A percentile compares a stretch with the other conserved stretches of the same genome.
These are phyloP conservation scores for Schizothorax lantsangensis DNA, from an alignment of 2,797 vertebrate genomes.

Conservation along the genomic window DNA sequence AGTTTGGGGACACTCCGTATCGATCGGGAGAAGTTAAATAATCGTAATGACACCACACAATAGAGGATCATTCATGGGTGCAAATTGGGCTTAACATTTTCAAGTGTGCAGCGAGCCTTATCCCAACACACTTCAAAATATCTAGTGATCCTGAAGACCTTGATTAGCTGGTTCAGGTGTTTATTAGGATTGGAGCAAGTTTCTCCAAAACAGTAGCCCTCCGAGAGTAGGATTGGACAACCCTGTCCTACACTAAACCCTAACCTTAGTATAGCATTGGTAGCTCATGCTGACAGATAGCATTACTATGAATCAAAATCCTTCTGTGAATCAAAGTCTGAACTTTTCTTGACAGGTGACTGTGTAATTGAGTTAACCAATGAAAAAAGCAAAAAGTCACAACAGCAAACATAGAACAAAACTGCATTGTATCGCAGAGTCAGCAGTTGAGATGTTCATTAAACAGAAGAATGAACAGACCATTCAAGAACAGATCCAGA, in stretches of 20 bases:
- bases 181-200: not conserved
- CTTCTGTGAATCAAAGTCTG: no score
- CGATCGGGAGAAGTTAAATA: no score
- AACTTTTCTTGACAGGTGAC: not conserved
- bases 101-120: not conserved
- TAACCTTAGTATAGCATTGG: not conserved
- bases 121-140: not conserved
- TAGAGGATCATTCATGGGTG: no score
- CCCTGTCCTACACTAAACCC: not conserved
- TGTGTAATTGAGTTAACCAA: not conserved
- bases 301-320: not conserved
- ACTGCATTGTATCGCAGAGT: not conserved
- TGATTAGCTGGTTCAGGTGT: not conserved
- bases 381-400: not conserved
- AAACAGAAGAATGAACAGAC: not conserved
- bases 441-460: not conserved
- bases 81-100: no score
- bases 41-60: no score
- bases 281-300: not conserved
- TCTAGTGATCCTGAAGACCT: not conserved
- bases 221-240: not conserved
- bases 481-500: constrained; percentile 17
- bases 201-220: not conserved
- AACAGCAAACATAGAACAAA: not conserved
- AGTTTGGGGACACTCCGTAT: no score